Base-by-base conservation (phyloP, 1,140 invertebrate genomes). In the Nasonia longicornis region DNA sequence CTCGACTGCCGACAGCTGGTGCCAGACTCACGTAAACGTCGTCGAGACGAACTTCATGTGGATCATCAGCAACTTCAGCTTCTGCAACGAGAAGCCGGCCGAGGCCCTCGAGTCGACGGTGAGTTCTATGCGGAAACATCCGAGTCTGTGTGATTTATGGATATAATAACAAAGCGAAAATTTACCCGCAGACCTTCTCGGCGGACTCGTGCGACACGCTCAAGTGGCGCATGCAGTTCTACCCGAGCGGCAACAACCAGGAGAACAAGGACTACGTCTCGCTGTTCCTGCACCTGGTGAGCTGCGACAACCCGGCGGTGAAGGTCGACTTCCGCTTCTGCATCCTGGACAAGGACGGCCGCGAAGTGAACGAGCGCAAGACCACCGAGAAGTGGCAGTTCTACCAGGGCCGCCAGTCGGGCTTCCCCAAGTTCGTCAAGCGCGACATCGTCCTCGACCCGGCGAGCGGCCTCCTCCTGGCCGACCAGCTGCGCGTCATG, bases 191-290 rank as follows among this genome's bases (percentile, higher is more conserved):
- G 76, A 20, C 69, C 0, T 77, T 77, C 64, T 48, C 63, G 16
- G 10, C 76, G 4, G 22, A n/a, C 12, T 11, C n/a, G 1, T 4
- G 69, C n/a, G 22, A 48, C 6, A 0, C 16, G 2, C 76, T 77
- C 14, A 67, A 77, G 20, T 77, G 76, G 76, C 58, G 76, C 6
- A 67, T 77, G 38, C 64, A 69, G 22, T 69, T 77, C 52, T 77
- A 77, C n/a, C 76, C 76, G 11, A 26, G 20, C 3, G 76, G 76
- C 42, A 77, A 77, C 42, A 67, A 77, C 29, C 38, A 42, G 11
- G 76, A 77, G 66, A 69, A 77, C 31, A 67, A 52, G 35, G 76
- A 77, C 20, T 77, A 77, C 76, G 38, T 77, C 1, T 77, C 76
- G 0, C 16, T 77, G 58, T 77, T 77, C n/a, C 64, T 77, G 2